phyloP scores from a whole-genome alignment of 1,140 invertebrate species.

The Sycophaga agraensis region DNA sequence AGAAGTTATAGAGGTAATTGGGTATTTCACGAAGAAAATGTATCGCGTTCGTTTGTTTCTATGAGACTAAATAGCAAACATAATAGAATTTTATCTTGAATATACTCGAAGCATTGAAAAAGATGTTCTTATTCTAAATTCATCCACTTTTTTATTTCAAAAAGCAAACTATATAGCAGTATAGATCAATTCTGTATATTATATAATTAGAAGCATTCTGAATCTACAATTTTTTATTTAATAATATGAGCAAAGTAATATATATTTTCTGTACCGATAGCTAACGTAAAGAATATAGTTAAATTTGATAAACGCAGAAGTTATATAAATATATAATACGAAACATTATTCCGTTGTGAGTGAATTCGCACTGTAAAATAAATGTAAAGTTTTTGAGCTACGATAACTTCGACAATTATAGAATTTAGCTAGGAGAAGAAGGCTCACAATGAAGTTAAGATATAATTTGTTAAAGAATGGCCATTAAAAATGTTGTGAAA shows the following conservation, averaged over 20 bases:
- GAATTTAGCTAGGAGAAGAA: conserved; percentile 26
- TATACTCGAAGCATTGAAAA: no score
- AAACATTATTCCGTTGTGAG: conserved; percentile 19
- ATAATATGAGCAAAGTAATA: conserved; percentile 1
- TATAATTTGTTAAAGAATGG: conserved; percentile 14
- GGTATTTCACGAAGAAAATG: conserved; percentile 17
- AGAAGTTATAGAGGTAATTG: conserved; percentile 18
- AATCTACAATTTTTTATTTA: conserved; percentile 14
- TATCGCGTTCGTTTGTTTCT: no score
- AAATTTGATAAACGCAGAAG: conserved; percentile 18
- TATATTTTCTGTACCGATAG: conserved; percentile 23
- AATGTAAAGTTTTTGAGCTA: conserved; percentile 28
- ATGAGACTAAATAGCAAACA: no score
- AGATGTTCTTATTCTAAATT: no score
- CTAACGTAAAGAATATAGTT: conserved; percentile 11
- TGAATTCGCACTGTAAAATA: conserved; percentile 16
- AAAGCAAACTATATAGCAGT: no score
- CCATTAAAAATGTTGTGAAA: conserved; percentile 18
- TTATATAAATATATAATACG: conserved; percentile 9
- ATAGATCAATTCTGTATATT: no score
- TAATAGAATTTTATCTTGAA: no score
- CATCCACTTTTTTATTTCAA: no score
- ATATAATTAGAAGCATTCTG: neutral
- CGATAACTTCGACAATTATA: conserved; percentile 10
- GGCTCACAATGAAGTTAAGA: conserved; percentile 8